Base-by-base conservation (phyloP, 2,888 invertebrate genomes). In the Chorisops tibialis region DNA sequence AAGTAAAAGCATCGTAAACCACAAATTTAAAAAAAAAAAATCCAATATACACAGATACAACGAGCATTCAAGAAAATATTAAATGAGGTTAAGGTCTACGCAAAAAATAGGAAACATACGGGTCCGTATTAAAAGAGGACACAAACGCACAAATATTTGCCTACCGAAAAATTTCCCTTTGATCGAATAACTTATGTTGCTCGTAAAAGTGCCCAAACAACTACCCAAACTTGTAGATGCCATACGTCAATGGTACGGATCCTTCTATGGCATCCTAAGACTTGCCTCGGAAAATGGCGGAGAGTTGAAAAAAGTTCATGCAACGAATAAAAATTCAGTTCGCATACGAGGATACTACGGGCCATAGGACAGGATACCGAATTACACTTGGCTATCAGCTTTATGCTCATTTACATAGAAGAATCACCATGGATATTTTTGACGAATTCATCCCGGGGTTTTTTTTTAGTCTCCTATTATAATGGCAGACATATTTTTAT, bases 401-500 rank as follows among this genome's bases (percentile, higher is more conserved):
- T 41, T 30, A 30, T 30, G 30, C 30, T 30, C 30, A 30, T 30
- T 30, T 30, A 30, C 30, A 30, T 30, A 30, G 9, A 9, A 43
- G 7, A 47, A 12, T 16, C 12, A 16, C 47, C 47, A n/a, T 9
- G 47, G n/a, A 14, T 47, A 14, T 5, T 47, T 47, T 47, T 47
- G 47, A 47, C 19, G 47, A 16, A 47, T 47, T 47, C 47, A 47
- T 47, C 51, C n/a, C n/a, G n/a, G n/a, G n/a, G n/a, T n/a, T n/a
- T n/a, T n/a, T n/a, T n/a, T n/a, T n/a, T n/a, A n/a, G n/a, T n/a
- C n/a, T n/a, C n/a, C 24, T 16, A 16, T 51, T 51, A 51, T 51
- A 51, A 51, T 35, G 35, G 18, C 38, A 37, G 51, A 37, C 51
- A 51, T 51, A 51, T 51, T 51, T 35, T 51, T 51, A 51, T 51